Evolutionary conservation across 2,888 invertebrate species (phyloP).

Genomic region (Agrochola circellaris): DNA sequence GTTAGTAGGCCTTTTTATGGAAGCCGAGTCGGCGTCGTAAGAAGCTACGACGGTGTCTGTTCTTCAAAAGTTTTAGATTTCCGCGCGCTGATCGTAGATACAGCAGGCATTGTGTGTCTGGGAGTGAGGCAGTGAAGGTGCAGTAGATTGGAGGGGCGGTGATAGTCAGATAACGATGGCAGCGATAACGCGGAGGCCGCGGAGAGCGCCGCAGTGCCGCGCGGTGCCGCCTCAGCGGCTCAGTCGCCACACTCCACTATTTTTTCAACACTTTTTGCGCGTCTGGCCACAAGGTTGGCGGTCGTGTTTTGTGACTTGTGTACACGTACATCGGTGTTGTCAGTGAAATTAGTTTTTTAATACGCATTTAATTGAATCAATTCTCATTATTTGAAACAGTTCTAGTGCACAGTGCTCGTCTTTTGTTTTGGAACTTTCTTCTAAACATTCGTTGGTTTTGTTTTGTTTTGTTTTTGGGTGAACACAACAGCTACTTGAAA

Average conservation of each 20-base stretch:
- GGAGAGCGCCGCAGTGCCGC: constrained; percentile 64
- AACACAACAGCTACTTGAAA: constrained; percentile 55
- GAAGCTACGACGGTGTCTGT: constrained; percentile 20
- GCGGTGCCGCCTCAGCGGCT: constrained; percentile 52
- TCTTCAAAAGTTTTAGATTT: constrained; percentile 57
- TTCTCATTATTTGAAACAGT: constrained; percentile 16
- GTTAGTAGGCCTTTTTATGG: constrained; percentile 38
- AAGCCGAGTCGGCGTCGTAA: constrained; percentile 29
- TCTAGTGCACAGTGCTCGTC: constrained; percentile 10
- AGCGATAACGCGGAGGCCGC: constrained; percentile 83
- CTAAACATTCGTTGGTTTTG: constrained; percentile 14
- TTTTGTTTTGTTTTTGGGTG: constrained; percentile 39
- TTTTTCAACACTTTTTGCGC: constrained; percentile 73
- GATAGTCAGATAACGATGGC: constrained; percentile 84
- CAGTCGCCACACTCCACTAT: constrained; percentile 56
- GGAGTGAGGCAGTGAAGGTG: constrained; percentile 75
- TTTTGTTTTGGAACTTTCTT: constrained; percentile 13
- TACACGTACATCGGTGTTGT: constrained; percentile 14
- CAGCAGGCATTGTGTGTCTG: constrained; percentile 59
- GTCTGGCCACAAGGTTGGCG: constrained; percentile 72
- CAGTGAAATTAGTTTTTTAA: constrained; percentile 53
- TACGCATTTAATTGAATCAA: constrained; percentile 19
- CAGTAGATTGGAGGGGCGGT: constrained; percentile 77
- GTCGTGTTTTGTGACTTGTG: constrained; percentile 67
- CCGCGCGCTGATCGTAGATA: constrained; percentile 68